These are phyloP conservation scores for Asbolus verrucosus DNA, from an alignment of 1,140 invertebrate genomes.

Conservation along the genomic window DNA sequence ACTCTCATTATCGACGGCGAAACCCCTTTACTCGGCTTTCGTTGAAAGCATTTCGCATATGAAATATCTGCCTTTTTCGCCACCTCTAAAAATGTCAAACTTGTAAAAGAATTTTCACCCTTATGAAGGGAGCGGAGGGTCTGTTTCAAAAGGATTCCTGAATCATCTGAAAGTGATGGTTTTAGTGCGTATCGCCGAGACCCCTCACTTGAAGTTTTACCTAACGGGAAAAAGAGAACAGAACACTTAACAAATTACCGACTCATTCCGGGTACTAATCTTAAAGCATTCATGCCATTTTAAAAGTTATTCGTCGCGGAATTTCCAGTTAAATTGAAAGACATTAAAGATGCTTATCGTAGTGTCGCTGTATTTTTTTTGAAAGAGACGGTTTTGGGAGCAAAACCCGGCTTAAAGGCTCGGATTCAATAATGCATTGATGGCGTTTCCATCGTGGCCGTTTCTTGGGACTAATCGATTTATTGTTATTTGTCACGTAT, in stretches of 20 bases:
- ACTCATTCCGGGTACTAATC: background rate
- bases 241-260: slow-evolving; percentile 27
- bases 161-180: slow-evolving; percentile 26
- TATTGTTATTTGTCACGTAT: slow-evolving; percentile 28
- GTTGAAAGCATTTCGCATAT: background rate
- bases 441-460: background rate
- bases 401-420: too few species aligned
- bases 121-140: background rate
- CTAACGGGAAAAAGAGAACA: slow-evolving; percentile 1
- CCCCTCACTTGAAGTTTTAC: background rate
- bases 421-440: too few species aligned
- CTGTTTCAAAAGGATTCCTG: slow-evolving; percentile 38
- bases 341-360: too few species aligned
- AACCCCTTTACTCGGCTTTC: background rate
- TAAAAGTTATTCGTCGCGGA: too few species aligned
- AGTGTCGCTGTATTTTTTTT: too few species aligned
- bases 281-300: too few species aligned
- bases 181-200: background rate
- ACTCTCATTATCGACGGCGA: too few species aligned
- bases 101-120: slow-evolving; percentile 15
- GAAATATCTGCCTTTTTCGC: slow-evolving; percentile 23
- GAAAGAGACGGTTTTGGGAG: too few species aligned
- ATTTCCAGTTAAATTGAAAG: too few species aligned
- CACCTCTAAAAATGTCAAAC: slow-evolving; percentile 19
- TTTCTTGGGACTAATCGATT: slow-evolving; percentile 21